Conservation (phyloP, 2,797 vertebrate genomes). For the Microchirus variegatus region DNA sequence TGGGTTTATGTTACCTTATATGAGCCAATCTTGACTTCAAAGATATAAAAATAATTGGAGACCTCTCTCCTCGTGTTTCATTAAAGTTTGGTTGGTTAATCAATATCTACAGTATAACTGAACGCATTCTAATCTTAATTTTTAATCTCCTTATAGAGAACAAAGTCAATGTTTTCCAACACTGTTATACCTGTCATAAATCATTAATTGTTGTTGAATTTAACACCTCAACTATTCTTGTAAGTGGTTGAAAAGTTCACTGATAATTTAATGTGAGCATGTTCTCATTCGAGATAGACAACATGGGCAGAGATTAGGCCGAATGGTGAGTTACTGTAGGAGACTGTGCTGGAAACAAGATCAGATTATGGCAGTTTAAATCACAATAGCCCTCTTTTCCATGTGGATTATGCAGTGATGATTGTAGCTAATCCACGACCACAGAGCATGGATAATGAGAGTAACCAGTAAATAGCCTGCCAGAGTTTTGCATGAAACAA, state of each 20-base stretch:
- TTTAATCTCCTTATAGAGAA: too few relatives aligned
- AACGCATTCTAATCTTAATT: too few relatives aligned
- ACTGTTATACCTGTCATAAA: too few relatives aligned
- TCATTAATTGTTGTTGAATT: background rate
- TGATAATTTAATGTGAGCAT: slow-evolving; percentile 15
- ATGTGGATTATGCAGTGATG: slow-evolving; percentile 58
- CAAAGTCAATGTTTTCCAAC: too few relatives aligned
- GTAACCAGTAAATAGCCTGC: slow-evolving; percentile 35
- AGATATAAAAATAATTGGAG: too few relatives aligned
- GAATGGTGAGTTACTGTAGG: slow-evolving; percentile 58
- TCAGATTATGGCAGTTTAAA: slow-evolving; percentile 64
- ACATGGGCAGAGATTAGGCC: slow-evolving; percentile 39
- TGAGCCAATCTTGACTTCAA: too few relatives aligned
- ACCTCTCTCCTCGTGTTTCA: too few relatives aligned
- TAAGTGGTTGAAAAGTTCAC: slow-evolving; percentile 4
- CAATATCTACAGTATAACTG: too few relatives aligned
- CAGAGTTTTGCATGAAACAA: slow-evolving; percentile 37
- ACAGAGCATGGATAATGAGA: slow-evolving; percentile 45
- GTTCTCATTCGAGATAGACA: slow-evolving; percentile 22
- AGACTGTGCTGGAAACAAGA: slow-evolving; percentile 52
- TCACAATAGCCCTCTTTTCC: slow-evolving; percentile 53
- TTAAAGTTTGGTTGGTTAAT: too few relatives aligned
- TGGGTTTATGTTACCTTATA: too few relatives aligned
- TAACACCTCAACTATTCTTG: background rate
- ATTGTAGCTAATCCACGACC: slow-evolving; percentile 63